These are phyloP conservation scores for Psylliodes chrysocephalus DNA, from an alignment of 2,888 invertebrate species.

Conservation along the genomic window DNA sequence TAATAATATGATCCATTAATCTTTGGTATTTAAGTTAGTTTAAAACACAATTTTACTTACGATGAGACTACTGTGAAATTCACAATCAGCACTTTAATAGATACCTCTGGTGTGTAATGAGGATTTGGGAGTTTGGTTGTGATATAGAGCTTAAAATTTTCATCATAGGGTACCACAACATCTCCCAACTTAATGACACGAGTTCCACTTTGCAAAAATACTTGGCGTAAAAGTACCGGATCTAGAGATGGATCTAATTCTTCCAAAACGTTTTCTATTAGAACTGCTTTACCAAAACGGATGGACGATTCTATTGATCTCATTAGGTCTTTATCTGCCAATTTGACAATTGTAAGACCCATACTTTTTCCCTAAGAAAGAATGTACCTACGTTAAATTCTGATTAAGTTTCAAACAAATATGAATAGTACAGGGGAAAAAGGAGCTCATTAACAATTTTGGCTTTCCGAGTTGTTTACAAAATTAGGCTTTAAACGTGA, in stretches of 20 bases:
- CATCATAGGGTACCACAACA: constrained; percentile 80
- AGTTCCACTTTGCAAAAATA: constrained; percentile 80
- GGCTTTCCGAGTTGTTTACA: no score
- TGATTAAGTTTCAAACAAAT: no score
- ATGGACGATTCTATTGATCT: constrained; percentile 76
- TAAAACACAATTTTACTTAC: constrained; percentile 65
- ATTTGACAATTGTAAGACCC: constrained; percentile 76
- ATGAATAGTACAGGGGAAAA: no score
- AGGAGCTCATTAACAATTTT: no score
- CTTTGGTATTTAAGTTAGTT: no score
- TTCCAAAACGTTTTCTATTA: constrained; percentile 87
- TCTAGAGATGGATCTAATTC: constrained; percentile 89
- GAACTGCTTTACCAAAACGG: constrained; percentile 77
- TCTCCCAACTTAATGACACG: constrained; percentile 86
- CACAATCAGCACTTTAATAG: constrained; percentile 85
- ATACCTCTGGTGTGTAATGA: constrained; percentile 87
- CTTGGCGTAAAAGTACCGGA: constrained; percentile 81
- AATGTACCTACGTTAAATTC: no score
- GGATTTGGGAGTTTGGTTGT: constrained; percentile 92
- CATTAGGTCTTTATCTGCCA: constrained; percentile 77
- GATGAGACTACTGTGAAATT: constrained; percentile 89
- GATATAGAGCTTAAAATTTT: constrained; percentile 83
- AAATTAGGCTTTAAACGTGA: no score
- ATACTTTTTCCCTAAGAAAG: constrained; percentile 73
- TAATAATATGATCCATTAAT: no score